Evolutionary conservation across 2,797 vertebrate species (phyloP).

Genomic region (Pangasius krempfi): DNA sequence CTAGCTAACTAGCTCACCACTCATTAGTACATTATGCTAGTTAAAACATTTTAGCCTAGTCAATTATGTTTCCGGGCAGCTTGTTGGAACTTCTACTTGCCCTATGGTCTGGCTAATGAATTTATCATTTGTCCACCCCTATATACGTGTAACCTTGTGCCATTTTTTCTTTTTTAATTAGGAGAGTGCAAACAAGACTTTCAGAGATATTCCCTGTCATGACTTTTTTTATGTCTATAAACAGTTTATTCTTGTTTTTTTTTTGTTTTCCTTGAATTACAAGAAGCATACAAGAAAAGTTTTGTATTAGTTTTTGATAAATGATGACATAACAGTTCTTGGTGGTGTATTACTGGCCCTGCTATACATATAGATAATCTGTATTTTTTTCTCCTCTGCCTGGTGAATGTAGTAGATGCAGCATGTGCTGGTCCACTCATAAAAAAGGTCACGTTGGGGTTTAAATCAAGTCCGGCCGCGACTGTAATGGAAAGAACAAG

Average conservation of each 20-base stretch:
- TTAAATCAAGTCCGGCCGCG: conserved; percentile 45
- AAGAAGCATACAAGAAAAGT: neutral
- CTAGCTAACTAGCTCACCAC: neutral
- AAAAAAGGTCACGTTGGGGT: conserved; percentile 36
- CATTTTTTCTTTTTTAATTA: neutral
- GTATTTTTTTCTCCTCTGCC: neutral
- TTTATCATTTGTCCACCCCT: neutral
- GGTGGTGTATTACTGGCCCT: neutral
- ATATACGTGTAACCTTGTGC: neutral
- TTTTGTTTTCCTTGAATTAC: neutral
- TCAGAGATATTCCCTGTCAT: neutral
- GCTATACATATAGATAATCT: neutral
- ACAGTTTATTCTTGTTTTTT: neutral
- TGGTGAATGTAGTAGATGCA: conserved; percentile 3
- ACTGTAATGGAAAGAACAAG: conserved; percentile 47
- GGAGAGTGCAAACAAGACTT: neutral
- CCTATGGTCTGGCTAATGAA: neutral
- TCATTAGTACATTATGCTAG: neutral
- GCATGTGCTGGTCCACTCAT: conserved; percentile 21
- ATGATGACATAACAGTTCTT: neutral
- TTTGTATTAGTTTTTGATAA: conserved; percentile 24
- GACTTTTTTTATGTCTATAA: neutral
- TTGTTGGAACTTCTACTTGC: neutral
- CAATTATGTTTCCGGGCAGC: neutral
- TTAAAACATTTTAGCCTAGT: neutral